Percentiles rank a stretch among this genome's conserved stretches.
phyloP scores from a whole-genome alignment of 2,888 invertebrate species.

The Sipha maydis region DNA sequence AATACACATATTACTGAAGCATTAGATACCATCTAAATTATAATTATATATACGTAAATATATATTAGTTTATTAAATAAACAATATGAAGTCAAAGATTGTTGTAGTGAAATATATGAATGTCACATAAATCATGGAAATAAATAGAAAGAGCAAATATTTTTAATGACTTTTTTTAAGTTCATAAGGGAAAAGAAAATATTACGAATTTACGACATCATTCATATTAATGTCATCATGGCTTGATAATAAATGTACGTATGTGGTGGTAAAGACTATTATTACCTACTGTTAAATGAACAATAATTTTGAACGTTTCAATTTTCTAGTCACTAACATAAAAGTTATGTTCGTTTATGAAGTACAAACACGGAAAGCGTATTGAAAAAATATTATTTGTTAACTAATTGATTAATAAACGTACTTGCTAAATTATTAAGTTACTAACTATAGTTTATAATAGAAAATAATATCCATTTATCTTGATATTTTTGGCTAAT shows the following conservation, averaged over 20 bases:
- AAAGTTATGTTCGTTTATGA: too few species aligned
- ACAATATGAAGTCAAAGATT: background rate
- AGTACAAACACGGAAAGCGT: too few species aligned
- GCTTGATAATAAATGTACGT: background rate
- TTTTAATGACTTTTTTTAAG: constrained; percentile 13
- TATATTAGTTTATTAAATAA: background rate
- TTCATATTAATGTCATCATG: background rate
- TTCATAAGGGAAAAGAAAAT: background rate
- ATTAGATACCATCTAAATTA: background rate
- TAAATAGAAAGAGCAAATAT: background rate
- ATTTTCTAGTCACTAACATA: too few species aligned
- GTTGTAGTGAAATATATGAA: background rate
- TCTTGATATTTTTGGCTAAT: too few species aligned
- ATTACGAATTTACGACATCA: background rate
- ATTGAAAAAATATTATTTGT: too few species aligned
- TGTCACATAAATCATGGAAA: constrained; percentile 8
- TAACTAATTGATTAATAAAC: too few species aligned
- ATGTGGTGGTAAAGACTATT: background rate
- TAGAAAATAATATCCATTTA: too few species aligned
- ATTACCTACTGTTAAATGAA: background rate
- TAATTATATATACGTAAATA: too few species aligned
- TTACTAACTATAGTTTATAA: too few species aligned
- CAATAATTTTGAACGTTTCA: background rate
- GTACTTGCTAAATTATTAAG: too few species aligned
- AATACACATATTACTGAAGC: background rate